These are phyloP conservation scores for Drosophila bocqueti DNA, from an alignment of 1,140 invertebrate species.

Conservation along the genomic window DNA sequence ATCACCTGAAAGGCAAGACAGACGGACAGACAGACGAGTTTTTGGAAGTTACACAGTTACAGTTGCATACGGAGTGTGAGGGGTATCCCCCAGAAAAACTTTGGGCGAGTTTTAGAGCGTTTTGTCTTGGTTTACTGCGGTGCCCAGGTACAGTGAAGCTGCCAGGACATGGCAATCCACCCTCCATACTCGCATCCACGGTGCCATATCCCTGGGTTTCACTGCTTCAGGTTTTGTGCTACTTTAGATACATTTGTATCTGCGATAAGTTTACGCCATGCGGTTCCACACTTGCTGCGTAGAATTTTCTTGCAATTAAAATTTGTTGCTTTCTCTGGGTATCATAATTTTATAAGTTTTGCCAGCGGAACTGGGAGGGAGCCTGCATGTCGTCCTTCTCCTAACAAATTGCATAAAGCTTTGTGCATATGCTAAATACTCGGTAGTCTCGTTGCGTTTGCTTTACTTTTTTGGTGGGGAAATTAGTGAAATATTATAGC, in stretches of 20 bases:
- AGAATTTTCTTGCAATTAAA: conserved; percentile 65
- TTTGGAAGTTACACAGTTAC: conserved; percentile 50
- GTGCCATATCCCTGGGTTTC: background rate
- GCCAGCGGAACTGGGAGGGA: background rate
- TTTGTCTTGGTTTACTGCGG: conserved; percentile 57
- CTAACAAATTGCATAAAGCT: conserved; percentile 70
- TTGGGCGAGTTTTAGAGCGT: conserved; percentile 48
- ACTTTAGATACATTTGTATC: conserved; percentile 63
- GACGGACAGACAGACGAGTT: conserved; percentile 29
- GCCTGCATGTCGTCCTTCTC: conserved; percentile 11
- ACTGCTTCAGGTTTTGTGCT: conserved; percentile 35
- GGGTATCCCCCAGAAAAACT: conserved; percentile 28
- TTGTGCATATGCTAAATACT: conserved; percentile 67
- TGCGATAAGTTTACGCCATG: conserved; percentile 48
- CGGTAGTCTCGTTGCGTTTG: conserved; percentile 1
- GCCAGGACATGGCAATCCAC: background rate
- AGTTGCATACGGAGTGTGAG: conserved; percentile 33
- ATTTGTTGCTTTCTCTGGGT: conserved; percentile 75
- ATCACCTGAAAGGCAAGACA: conserved; percentile 1
- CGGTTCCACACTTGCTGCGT: conserved; percentile 23
- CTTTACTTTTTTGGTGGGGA: background rate
- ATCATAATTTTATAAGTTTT: conserved; percentile 80
- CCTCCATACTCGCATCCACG: background rate
- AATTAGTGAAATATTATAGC: conserved; percentile 60
- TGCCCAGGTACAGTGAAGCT: conserved; percentile 17